Base-by-base conservation (phyloP, 2,888 invertebrate genomes). In the Drosophila subquinaria region DNA sequence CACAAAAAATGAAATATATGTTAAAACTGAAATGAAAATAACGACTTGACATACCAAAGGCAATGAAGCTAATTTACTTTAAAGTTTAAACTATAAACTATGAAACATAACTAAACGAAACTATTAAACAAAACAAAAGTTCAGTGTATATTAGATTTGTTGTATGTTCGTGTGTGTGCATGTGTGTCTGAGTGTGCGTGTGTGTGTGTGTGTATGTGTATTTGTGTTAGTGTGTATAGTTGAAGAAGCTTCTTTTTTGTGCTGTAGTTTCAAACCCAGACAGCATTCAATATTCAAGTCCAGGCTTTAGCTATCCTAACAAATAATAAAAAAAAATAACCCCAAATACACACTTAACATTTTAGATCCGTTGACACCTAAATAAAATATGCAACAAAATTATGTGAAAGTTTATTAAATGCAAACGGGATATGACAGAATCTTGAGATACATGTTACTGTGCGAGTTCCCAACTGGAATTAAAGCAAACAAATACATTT, bases 1-100 rank as follows among this genome's bases (percentile, higher is more conserved):
- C 9, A 40, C 17, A 47, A 57, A 50, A 62, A 67, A 66, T 55
- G 59, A 73, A 63, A 69, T 72, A 52, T 42, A 61, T 66, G 20
- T 64, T 38, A 57, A 27, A 60, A 66, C 53, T 30, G 30, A 52
- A 48, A 30, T 35, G 48, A 48, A 66, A 66, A 4, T 38, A 76
- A 64, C 66, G 64, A 78, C 72, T 72, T 69, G 47, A 52, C 62
- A 67, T 72, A 76, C 68, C 69, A 79, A 88, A 80, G 75, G 88
- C 88, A 88, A 83, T 83, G 83, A 88, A 83, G 73, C 70, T 70
- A 66, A 80, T 70, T 83, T 83, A 83, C 83, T 83, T 83, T 83
- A 83, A 73, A 70, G 51, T 51, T 88, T 88, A 80, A 73, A 70
- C 50, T 56, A 38, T 11, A 61, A 43, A 55, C 13, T 33, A 36